Evolutionary conservation across 2,113 vertebrate genomes (phyloP).

Genomic region (Sebastes schlegelii): DNA sequence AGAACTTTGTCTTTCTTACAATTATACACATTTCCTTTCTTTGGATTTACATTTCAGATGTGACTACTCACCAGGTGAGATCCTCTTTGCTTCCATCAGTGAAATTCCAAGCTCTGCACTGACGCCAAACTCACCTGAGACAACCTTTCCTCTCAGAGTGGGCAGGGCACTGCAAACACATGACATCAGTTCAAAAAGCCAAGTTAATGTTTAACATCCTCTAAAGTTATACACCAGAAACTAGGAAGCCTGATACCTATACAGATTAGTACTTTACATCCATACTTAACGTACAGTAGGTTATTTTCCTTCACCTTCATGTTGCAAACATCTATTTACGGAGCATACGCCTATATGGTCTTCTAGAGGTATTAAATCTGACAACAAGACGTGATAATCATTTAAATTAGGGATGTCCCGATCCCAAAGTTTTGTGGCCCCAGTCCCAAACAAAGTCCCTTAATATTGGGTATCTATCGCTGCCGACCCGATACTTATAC

Average conservation of each 20-base stretch:
- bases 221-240: background rate
- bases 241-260: background rate
- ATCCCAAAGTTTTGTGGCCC: too few species aligned
- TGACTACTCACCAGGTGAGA: constrained; percentile 8
- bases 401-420: background rate
- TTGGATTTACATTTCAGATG: background rate
- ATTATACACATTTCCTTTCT: background rate
- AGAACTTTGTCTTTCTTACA: background rate
- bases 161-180: background rate
- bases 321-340: background rate
- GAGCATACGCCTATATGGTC: background rate
- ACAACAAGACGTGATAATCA: background rate
- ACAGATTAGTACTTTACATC: too few species aligned
- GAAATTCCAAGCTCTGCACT: background rate
- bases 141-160: background rate
- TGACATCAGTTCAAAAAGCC: background rate
- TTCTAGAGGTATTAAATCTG: background rate
- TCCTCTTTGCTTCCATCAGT: background rate
- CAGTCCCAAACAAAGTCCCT: too few species aligned
- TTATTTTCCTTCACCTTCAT: background rate
- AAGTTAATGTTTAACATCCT: too few species aligned
- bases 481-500: too few species aligned
- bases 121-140: background rate
- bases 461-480: too few species aligned
- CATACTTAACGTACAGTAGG: background rate